Evolutionary conservation across 2,888 invertebrate species (phyloP), one percentile per base, ranked within the genome.

Genomic region (Metellina segmentata): DNA sequence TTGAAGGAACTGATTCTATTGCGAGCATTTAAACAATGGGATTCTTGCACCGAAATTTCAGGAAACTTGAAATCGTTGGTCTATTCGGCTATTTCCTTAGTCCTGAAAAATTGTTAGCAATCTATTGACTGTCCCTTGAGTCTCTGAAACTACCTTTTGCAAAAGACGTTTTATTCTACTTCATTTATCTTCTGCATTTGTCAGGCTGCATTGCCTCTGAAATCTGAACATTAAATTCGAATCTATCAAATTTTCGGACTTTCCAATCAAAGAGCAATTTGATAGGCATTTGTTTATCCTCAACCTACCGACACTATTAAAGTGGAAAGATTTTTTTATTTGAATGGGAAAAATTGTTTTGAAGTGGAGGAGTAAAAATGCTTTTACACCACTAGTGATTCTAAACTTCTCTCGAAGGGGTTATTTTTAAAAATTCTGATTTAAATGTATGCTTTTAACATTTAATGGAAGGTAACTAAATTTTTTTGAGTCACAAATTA

Each of bases 41-140:
- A 61, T 72, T 19, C 72, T 81, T 69, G 72, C 19, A 81, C 81
- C 81, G 61, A 88, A 81, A 81, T 81, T 88, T 88, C 72, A 87
- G 81, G 61, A 88, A 88, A 88, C 81, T 90, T 90, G 79, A 90
- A 85, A 90, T 90, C 90, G 78, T 61, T 79, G 78, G 89, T 70
- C 83, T 89, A 83, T 77, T 77, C 70, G 75, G 90, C 71, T 85
- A 85, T 90, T 90, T 90, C 79, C 79, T 90, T 90, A 85, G 85
- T 90, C 81, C 71, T 85, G 90, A 90, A 90, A 90, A 90, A 90
- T 90, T 78, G 79, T 90, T 90, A 77, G 85, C 90, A 90, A 90
- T 90, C 85, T 85, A 90, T 90, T 72, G 90, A 90, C 78, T 79
- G 85, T 90, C 90, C 85, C 90, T 72, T 19, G 90, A 85, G 90